These are phyloP conservation scores for Scolopax mira DNA, from an alignment of 2,113 vertebrate genomes.

Conservation along the genomic window DNA sequence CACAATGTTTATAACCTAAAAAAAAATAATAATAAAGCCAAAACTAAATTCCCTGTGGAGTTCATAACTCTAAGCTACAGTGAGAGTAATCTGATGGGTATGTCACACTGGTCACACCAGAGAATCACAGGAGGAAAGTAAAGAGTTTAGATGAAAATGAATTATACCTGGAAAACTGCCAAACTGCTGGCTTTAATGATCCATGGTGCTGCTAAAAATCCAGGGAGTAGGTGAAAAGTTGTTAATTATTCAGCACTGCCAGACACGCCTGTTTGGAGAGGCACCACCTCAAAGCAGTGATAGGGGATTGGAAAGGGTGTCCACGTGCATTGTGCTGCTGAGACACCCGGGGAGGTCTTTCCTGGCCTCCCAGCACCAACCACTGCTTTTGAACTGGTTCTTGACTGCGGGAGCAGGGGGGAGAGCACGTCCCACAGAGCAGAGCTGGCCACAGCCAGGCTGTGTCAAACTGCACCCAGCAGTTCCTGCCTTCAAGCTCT, in stretches of 20 bases:
- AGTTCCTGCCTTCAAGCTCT: not conserved
- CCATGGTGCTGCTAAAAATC: not conserved
- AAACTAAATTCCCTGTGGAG: not conserved
- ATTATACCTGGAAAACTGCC: not conserved
- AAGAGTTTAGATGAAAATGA: not conserved
- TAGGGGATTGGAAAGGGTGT: not conserved
- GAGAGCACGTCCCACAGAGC: not conserved
- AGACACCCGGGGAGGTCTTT: not conserved
- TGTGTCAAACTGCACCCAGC: rapidly evolving
- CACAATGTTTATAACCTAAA: not conserved
- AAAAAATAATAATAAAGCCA: not conserved
- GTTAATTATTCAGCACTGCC: not conserved
- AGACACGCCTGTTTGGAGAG: not conserved
- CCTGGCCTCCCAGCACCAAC: not conserved
- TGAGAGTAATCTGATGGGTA: not conserved
- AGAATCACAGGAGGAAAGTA: not conserved
- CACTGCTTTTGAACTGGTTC: not conserved
- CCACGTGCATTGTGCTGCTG: not conserved
- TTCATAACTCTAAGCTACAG: not conserved
- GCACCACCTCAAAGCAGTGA: not conserved
- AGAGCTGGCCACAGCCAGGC: not conserved
- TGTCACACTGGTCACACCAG: not conserved
- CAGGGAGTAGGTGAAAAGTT: not conserved
- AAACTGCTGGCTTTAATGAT: not conserved
- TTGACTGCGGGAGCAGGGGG: rapidly evolving